phyloP scores from a whole-genome alignment of 1,140 invertebrate genomes.

The Sycophaga agraensis region DNA sequence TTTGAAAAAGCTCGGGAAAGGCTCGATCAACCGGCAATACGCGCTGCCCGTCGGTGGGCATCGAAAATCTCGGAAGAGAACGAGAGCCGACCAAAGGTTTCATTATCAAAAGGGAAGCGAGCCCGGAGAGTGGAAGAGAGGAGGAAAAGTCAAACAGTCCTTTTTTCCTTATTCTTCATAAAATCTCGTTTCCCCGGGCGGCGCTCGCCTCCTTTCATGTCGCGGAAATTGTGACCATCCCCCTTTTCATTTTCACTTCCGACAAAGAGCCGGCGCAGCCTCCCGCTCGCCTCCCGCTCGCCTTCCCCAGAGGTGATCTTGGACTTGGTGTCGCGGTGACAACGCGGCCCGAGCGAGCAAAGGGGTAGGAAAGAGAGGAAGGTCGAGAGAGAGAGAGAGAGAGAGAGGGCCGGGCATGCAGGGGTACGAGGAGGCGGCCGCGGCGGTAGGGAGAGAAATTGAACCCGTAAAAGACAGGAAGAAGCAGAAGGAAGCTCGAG shows the following conservation, averaged over 20 bases:
- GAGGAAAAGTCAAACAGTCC: slow-evolving; percentile 7
- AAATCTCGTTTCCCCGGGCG: slow-evolving; percentile 3
- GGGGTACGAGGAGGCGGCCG: neutral
- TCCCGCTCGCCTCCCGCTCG: neutral
- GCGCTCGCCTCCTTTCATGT: slow-evolving; percentile 20
- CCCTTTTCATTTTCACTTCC: slow-evolving; percentile 29
- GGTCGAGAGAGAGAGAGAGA: neutral
- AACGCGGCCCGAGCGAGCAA: too few relatives aligned
- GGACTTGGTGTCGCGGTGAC: slow-evolving; percentile 13
- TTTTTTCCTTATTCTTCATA: slow-evolving; percentile 9
- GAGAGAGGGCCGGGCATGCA: neutral
- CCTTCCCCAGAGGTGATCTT: slow-evolving; percentile 14
- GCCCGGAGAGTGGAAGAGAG: too few relatives aligned
- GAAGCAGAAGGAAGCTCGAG: slow-evolving; percentile 5
- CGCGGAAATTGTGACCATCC: slow-evolving; percentile 13
- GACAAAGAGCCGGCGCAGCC: slow-evolving; percentile 22
- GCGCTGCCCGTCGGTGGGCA: too few relatives aligned
- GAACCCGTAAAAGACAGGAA: slow-evolving; percentile 20
- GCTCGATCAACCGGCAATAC: too few relatives aligned
- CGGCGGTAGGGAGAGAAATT: slow-evolving; percentile 19
- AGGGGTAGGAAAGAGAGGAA: slow-evolving; percentile 1
- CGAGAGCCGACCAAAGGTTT: neutral
- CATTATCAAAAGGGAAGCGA: neutral
- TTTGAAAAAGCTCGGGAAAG: too few relatives aligned
- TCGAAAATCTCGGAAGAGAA: neutral